A percentile compares a stretch with the other conserved stretches of the same genome.
These are phyloP conservation scores for Macropodus opercularis DNA, from an alignment of 2,797 vertebrate genomes.

Conservation along the genomic window DNA sequence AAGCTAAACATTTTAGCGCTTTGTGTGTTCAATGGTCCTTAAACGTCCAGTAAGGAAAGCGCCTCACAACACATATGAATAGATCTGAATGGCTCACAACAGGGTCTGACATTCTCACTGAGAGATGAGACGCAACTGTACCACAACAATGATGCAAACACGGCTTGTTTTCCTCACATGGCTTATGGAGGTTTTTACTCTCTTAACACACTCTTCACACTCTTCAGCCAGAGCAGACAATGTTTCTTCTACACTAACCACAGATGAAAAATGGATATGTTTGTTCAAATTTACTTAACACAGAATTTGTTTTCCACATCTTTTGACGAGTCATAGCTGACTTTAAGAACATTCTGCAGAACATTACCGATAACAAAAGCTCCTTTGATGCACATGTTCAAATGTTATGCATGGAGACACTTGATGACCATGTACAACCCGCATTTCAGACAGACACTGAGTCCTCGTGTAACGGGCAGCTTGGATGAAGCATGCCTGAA, in stretches of 20 bases:
- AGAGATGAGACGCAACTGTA: slow-evolving; percentile 70
- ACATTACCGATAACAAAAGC: slow-evolving; percentile 1
- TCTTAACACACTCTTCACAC: no score
- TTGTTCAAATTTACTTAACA: slow-evolving; percentile 42
- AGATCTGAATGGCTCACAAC: slow-evolving; percentile 68
- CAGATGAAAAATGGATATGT: slow-evolving; percentile 28
- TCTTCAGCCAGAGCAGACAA: slow-evolving; percentile 66
- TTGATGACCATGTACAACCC: slow-evolving; percentile 1
- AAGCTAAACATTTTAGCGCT: slow-evolving; percentile 66
- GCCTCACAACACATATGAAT: slow-evolving; percentile 60
- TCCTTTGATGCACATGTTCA: not conserved
- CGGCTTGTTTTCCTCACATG: slow-evolving; percentile 54
- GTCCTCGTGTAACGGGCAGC: slow-evolving; percentile 34
- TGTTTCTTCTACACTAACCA: slow-evolving; percentile 49
- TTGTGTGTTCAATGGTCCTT: slow-evolving; percentile 70
- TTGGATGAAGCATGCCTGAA: slow-evolving; percentile 59
- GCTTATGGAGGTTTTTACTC: slow-evolving; percentile 60
- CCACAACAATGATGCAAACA: slow-evolving; percentile 75
- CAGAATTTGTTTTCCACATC: slow-evolving; percentile 24
- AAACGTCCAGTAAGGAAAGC: slow-evolving; percentile 70
- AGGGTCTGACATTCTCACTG: slow-evolving; percentile 64
- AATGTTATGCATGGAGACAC: slow-evolving; percentile 3
- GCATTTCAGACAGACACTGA: slow-evolving; percentile 28
- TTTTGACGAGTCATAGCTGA: slow-evolving; percentile 19
- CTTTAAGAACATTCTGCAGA: slow-evolving; percentile 7